A percentile compares a stretch with the other conserved stretches of the same genome.
Evolutionary conservation across 2,113 vertebrate genomes (phyloP).

Genomic region (Thryonomys swinderianus): DNA sequence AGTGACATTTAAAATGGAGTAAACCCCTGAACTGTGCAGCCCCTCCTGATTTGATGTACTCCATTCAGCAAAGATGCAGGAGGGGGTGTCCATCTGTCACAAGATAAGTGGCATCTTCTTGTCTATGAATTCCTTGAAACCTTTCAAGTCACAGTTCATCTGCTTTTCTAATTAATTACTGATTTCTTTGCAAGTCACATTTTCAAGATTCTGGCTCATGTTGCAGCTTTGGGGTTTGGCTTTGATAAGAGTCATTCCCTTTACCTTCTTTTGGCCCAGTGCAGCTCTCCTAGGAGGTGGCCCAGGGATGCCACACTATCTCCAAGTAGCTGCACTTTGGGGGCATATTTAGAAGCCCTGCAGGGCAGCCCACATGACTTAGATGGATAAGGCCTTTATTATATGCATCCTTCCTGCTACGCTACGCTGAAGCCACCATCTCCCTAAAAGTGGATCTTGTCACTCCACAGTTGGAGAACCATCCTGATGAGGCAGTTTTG

Average conservation of each 20-base stretch:
- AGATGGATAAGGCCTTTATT: slow-evolving; percentile 97
- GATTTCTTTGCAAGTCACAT: slow-evolving; percentile 96
- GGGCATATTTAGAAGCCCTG: slow-evolving; percentile 96
- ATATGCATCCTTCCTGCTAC: slow-evolving; percentile 94
- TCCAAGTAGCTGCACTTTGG: slow-evolving; percentile 95
- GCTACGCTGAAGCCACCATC: slow-evolving; percentile 96
- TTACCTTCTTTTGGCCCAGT: slow-evolving; percentile 94
- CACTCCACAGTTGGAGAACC: background rate
- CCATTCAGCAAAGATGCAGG: slow-evolving; percentile 98
- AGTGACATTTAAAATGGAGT: slow-evolving; percentile 97
- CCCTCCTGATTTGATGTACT: slow-evolving; percentile 98
- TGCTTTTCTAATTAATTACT: slow-evolving; percentile 94
- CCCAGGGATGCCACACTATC: slow-evolving; percentile 96
- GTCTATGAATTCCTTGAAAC: slow-evolving; percentile 98
- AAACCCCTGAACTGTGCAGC: slow-evolving; percentile 93
- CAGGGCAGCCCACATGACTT: slow-evolving; percentile 98
- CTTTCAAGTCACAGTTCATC: slow-evolving; percentile 96
- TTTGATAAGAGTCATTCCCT: slow-evolving; percentile 93
- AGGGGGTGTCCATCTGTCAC: slow-evolving; percentile 98
- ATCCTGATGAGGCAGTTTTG: background rate
- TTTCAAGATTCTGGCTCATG: slow-evolving; percentile 97
- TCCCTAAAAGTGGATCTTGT: background rate
- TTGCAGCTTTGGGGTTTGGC: slow-evolving; percentile 96
- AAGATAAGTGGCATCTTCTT: slow-evolving; percentile 98
- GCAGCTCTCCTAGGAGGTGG: slow-evolving; percentile 96